phyloP scores from a whole-genome alignment of 2,113 vertebrate genomes.

The Dromaius novaehollandiae region DNA sequence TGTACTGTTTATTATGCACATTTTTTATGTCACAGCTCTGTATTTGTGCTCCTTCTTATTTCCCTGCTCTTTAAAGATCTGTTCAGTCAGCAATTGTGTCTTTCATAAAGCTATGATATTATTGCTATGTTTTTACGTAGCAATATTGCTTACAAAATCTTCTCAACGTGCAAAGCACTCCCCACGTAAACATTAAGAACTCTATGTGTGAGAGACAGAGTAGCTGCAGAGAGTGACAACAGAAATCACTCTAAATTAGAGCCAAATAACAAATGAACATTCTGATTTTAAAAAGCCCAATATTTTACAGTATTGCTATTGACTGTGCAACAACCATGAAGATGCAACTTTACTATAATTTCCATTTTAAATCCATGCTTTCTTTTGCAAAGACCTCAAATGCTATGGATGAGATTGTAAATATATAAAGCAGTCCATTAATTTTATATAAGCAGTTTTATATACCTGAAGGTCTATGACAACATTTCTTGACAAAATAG shows the following conservation, averaged over 20 bases:
- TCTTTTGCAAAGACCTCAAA: conserved; percentile 61
- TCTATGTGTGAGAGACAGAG: background rate
- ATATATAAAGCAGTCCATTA: conserved; percentile 75
- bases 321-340: conserved; percentile 41
- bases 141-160: background rate
- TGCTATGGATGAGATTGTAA: conserved; percentile 35
- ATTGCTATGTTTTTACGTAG: background rate
- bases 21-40: background rate
- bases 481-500: conserved; percentile 67
- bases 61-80: background rate
- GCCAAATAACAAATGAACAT: conserved; percentile 14
- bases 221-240: conserved; percentile 22
- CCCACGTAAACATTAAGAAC: background rate
- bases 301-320: conserved; percentile 44
- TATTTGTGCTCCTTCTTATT: background rate
- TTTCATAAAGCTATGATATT: background rate
- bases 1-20: background rate
- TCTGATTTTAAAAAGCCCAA: conserved; percentile 42
- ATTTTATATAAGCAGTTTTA: conserved; percentile 74
- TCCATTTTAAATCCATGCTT: conserved; percentile 39
- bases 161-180: background rate
- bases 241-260: conserved; percentile 52
- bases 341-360: conserved; percentile 36
- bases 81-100: background rate
- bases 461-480: conserved; percentile 57